Base-by-base conservation (phyloP, 2,888 invertebrate species). In the Rhagonycha fulva region DNA sequence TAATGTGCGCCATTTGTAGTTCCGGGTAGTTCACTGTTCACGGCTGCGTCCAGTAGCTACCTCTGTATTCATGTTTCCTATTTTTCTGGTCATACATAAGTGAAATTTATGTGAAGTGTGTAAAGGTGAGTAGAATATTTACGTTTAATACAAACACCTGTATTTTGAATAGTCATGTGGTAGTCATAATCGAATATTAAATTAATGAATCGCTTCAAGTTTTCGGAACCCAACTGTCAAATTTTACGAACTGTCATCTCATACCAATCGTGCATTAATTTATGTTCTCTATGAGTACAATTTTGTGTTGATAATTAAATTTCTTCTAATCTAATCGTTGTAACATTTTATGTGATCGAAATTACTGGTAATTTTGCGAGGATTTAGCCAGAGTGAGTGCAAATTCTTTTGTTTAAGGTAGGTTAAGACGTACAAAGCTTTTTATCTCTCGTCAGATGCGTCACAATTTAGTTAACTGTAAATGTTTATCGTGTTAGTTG, bases 381-480 rank as follows among this genome's bases (percentile, higher is more conserved):
- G 74, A 78, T 69, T 63, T 76, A 77, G 73, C 76, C 78, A 78
- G 76, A 72, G 76, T 28, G 71, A 77, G 79, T 71, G 76, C 67
- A 73, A 77, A 78, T 74, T 75, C 72, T 77, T 72, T 79, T 81
- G 78, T 80, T 78, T 82, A 81, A 87, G 86, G 87, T 86, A 87
- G 87, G 87, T 87, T 87, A 86, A 66, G 83, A 82, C 84, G 75
- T 78, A 81, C 78, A 71, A 78, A 76, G 75, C 75, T 85, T 86
- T 86, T 86, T 84, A 85, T 83, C 82, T 83, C 83, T 82, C 85
- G 86, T 85, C 86, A 86, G 86, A 86, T 88, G 86, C 86, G 87
- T 87, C 87, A 87, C 84, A 80, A 80, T 77, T 78, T 47, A 76
- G 77, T 76, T 78, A 80, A 80, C 78, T 78, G 79, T 78, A 80